Base-by-base conservation (phyloP, 2,113 vertebrate species). In the Peucedramus taeniatus region DNA sequence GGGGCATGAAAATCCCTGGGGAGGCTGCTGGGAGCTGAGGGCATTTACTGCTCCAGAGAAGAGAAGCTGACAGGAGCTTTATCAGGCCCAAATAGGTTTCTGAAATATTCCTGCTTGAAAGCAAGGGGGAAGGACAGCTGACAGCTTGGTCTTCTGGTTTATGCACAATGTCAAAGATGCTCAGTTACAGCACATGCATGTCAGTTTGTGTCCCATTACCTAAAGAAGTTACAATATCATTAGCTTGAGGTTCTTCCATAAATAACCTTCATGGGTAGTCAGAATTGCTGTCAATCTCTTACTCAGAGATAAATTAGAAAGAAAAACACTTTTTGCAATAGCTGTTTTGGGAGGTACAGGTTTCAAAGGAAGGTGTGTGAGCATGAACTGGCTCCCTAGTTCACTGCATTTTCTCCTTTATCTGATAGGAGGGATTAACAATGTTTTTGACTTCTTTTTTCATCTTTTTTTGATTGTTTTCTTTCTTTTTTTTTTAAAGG, bases 391-490 rank as follows among this genome's bases (percentile, higher is more conserved):
- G 4, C 40, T 78, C 4, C 35, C 37, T 23, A 33, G 27, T 19
- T 69, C 59, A 6, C 31, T 88, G 39, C 2, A 1, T 71, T 71
- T 44, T 82, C 30, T 87, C 10, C 8, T 47, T 74, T 68, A 42
- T 37, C 31, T 75, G 61, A 53, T 84, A 91, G 24, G 26, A 76
- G 17, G 3, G 3, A 53, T 76, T 86, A 64, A 4, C 56, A 79
- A 16, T 18, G 6, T 7, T 37, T 81, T 80, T 15, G 30, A 15
- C 10, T 13, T 15, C 2, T 42, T 40, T 64, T 61, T 51, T 6
- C 1, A 7, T 44, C 1, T 37, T 31, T 15, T 42, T 50, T 8
- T 37, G 15, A 2, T 15, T 37, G 7, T 9, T 11, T 53, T 40
- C 9, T 23, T 59, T 20, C 1, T 49, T 16, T 37, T 15, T 57